Evolutionary conservation across 35 echinoderm and acorn worm genomes (phyloP), one percentile per base, ranked within the genome.

Genomic region (Apostichopus parvimensis): DNA sequence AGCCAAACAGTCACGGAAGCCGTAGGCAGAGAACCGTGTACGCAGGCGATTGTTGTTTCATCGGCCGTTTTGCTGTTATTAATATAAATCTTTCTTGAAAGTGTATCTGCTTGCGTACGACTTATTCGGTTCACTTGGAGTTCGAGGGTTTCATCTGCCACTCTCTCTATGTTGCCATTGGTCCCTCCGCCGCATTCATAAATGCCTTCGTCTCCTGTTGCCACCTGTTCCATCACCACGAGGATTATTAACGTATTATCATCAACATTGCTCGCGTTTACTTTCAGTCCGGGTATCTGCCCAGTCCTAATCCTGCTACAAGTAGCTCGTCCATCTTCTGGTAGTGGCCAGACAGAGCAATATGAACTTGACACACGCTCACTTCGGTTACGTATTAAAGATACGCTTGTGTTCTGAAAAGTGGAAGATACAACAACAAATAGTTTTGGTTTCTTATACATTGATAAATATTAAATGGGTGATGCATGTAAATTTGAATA

Each of bases 311-410:
- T 18, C 17, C 7, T 75, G 20, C 71, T 75, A 22, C 71, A 75
- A 22, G 71, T 18, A 22, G 17, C 71, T 18, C 7, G 15, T 18
- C 71, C 71, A 8, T 75, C 17, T 18, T 14, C 17, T 75, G 71
- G 71, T 75, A 75, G n/a, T 75, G 71, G 71, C 71, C 71, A 75
- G 14, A 75, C 71, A 4, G 71, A 75, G 17, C 71, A 75, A 75
- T 75, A 20, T 75, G 71, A 75, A 22, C 13, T 18, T 1, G 6
- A 18, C 7, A 5, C 17, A 7, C 17, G 6, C n/a, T 18, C 17
- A 2, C 6, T 7, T 75, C 71, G 15, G 20, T 75, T n/a, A 20
- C 71, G 71, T 18, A 20, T 75, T 75, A 75, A 20, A 20, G 71
- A 18, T 6, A 75, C 71, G 14, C 14, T 75, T 0, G n/a, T 18